Evolutionary conservation across 2,888 invertebrate genomes (phyloP), one percentile per base, ranked within the genome.

Genomic region (Cantharis lateralis): DNA sequence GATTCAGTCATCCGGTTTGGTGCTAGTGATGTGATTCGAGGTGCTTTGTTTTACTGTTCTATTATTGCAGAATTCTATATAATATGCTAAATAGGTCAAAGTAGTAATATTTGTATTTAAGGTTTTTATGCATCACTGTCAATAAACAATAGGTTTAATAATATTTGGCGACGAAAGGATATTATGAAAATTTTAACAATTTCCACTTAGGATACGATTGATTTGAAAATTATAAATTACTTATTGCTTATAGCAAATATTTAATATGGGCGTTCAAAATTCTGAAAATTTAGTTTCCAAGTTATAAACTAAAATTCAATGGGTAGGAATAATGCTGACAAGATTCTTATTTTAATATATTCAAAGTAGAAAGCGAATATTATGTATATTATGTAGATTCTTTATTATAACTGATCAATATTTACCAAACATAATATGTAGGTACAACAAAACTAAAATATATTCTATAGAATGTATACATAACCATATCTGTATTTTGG

Each of bases 11-110:
- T 71, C 18, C 71, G 24, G 32, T 71, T 64, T 28, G 32, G 64
- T 66, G 64, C 13, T 72, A 72, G 66, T 66, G 72, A 66, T 28
- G 72, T 72, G 72, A 32, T 72, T 15, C 72, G 48, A 66, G 20
- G 32, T 10, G n/a, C 71, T 71, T 71, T 71, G 71, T 71, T 62
- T 71, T 71, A 62, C 62, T 71, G 71, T 26, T 71, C 62, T 24
- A 48, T 71, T 71, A 71, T 20, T 62, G 62, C 24, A 16, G 61
- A 11, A 71, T 62, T 71, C 48, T 48, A 32, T 32, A 13, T 32
- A 4, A 32, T 48, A 48, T 48, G 48, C n/a, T n/a, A 48, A 48
- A 48, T 48, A 48, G 48, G 48, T 48, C 48, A 48, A 48, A 48
- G 48, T 48, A n/a, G n/a, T 48, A 48, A 48, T 48, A 48, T 48